These are phyloP conservation scores for Limnothrissa miodon DNA, from an alignment of 2,113 vertebrate species.

Conservation along the genomic window DNA sequence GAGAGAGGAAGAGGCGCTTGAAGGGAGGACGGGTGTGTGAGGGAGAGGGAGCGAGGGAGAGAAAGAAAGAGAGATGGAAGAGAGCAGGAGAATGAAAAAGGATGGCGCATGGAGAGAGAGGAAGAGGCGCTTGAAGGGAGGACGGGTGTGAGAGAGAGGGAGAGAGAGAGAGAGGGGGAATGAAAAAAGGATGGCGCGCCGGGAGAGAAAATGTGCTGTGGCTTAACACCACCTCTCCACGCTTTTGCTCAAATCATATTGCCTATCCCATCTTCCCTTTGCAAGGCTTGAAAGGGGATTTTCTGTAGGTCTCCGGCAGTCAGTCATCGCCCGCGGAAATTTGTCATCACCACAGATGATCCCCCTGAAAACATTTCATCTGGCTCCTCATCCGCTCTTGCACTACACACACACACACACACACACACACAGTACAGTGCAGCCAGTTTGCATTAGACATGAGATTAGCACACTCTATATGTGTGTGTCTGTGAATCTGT, in stretches of 20 bases:
- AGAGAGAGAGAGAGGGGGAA: background rate
- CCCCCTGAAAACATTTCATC: slow-evolving; percentile 66
- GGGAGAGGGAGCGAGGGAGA: background rate
- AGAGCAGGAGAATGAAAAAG: background rate
- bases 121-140: background rate
- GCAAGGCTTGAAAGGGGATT: slow-evolving; percentile 72
- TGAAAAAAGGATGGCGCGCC: background rate
- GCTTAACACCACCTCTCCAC: slow-evolving; percentile 35
- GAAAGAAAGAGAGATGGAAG: background rate
- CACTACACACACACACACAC: slow-evolving; percentile 38
- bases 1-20: no score
- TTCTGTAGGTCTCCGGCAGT: slow-evolving; percentile 71
- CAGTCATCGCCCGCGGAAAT: slow-evolving; percentile 76
- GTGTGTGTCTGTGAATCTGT: background rate
- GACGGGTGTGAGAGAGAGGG: background rate
- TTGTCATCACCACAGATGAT: slow-evolving; percentile 62
- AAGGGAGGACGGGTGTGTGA: background rate
- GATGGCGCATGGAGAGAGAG: background rate
- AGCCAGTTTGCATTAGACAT: slow-evolving; percentile 33
- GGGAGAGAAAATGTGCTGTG: background rate
- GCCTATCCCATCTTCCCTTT: slow-evolving; percentile 39
- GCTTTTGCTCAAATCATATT: slow-evolving; percentile 52
- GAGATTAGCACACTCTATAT: slow-evolving; percentile 11
- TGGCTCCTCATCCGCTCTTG: slow-evolving; percentile 49
- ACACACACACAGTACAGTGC: slow-evolving; percentile 16